Percentiles rank a stretch among this genome's conserved stretches.
Conservation (phyloP, 2,888 invertebrate species). For the Metopia argyrocephala region DNA sequence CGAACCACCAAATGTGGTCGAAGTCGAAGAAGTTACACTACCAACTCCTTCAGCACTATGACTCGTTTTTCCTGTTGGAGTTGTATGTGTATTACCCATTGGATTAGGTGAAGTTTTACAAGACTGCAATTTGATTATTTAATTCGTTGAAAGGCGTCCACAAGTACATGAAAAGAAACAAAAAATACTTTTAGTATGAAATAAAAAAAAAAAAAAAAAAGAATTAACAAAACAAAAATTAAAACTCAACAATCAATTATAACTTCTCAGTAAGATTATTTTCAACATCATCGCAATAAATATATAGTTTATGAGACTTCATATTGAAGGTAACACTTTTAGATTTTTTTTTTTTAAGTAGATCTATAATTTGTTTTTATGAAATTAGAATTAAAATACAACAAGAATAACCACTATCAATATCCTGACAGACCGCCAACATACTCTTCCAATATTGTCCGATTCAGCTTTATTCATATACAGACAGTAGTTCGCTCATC, state of each 20-base stretch:
- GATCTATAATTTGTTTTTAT: too few relatives aligned
- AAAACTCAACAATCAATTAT: conserved; percentile 73
- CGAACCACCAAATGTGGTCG: conserved; percentile 51
- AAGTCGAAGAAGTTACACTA: conserved; percentile 39
- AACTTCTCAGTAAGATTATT: conserved; percentile 73
- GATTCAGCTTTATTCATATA: too few relatives aligned
- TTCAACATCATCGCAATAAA: too few relatives aligned
- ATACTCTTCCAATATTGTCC: too few relatives aligned
- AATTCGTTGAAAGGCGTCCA: conserved; percentile 32
- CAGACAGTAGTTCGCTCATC: too few relatives aligned
- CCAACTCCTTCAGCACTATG: conserved; percentile 32
- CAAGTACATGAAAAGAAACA: conserved; percentile 26
- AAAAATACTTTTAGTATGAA: conserved; percentile 3
- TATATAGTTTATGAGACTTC: too few relatives aligned
- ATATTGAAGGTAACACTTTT: too few relatives aligned
- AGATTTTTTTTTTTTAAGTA: too few relatives aligned
- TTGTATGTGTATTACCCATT: conserved; percentile 72
- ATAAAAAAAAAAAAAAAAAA: conserved; percentile 22
- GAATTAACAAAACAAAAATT: conserved; percentile 22
- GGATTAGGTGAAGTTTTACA: conserved; percentile 22
- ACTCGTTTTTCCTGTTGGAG: conserved; percentile 13
- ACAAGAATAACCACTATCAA: too few relatives aligned
- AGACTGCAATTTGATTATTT: conserved; percentile 47
- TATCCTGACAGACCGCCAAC: too few relatives aligned
- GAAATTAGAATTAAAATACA: too few relatives aligned